Evolutionary conservation across 2,888 invertebrate species (phyloP), one percentile per base, ranked within the genome.

Genomic region (Melanostoma mellinum): DNA sequence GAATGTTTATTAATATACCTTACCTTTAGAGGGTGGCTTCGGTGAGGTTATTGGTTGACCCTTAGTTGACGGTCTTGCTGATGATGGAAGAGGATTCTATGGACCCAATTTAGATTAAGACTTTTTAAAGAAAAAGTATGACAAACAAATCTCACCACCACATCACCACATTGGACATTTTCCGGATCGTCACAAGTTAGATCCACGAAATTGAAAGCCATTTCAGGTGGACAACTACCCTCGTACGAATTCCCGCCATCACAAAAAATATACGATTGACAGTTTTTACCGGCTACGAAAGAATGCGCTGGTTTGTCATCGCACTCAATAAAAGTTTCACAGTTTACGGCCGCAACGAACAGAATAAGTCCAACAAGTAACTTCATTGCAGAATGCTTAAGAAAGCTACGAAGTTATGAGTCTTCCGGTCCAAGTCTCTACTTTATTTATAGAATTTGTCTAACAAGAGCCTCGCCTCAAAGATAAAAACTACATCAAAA

Each of bases 181-280:
- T n/a, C 30, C 2, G 32, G 58, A 4, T 40, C 46, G n/a, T 69
- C 82, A 42, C 82, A 84, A 5, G n/a, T 33, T 4, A 52, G 46
- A 6, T 73, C n/a, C 0, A n/a, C 2, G 0, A 58, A 36, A 53
- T 78, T 65, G 5, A 78, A 78, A 0, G 33, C 30, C 6, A 65
- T 9, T 1, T 48, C 74, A 6, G 35, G 0, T 3, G 82, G 58
- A 10, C 82, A 84, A 6, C 6, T 42, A 6, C 50, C 32, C 30
- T 74, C 69, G 33, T 40, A 78, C 1, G 82, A 84, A 5, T 52
- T 9, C 0, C 60, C 65, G 0, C 63, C 82, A 42, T 78, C 33
- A 6, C 82, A 84, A 4, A 33, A 72, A n/a, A 72, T 61, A 52
- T 44, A 72, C 2, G 71, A 72, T 5, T 42, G 42, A 52, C 71